phyloP scores from a whole-genome alignment of 2,113 vertebrate species.

The Tupaia tana region DNA sequence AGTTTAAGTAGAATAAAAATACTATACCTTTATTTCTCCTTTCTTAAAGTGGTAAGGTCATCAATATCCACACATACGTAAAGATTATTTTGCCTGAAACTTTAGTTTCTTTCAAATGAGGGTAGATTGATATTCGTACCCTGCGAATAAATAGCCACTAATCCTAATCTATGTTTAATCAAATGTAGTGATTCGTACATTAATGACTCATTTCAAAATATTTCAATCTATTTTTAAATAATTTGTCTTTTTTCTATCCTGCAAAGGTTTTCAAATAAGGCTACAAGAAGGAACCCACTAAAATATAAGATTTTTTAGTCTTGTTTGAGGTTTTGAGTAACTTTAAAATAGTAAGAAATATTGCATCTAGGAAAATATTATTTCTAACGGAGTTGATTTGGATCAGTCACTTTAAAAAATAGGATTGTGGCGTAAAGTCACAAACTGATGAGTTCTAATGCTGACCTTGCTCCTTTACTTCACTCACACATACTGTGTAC shows the following conservation, averaged over 20 bases:
- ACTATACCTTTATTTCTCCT: background rate
- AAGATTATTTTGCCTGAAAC: slow-evolving; percentile 24
- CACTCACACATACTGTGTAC: background rate
- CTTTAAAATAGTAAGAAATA: slow-evolving; percentile 47
- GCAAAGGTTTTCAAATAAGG: background rate
- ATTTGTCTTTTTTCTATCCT: background rate
- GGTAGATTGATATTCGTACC: background rate
- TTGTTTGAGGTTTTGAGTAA: slow-evolving; percentile 33
- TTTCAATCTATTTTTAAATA: slow-evolving; percentile 38
- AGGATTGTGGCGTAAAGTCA: background rate
- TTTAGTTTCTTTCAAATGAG: slow-evolving; percentile 42
- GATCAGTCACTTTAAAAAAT: slow-evolving; percentile 23
- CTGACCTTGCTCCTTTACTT: background rate
- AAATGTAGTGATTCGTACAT: background rate
- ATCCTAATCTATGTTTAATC: slow-evolving; percentile 51
- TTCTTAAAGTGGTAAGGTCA: background rate
- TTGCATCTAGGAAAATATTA: background rate
- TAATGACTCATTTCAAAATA: slow-evolving; percentile 32
- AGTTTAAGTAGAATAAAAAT: background rate
- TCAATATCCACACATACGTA: background rate
- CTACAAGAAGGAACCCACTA: background rate
- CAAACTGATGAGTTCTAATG: background rate
- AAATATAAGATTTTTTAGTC: background rate
- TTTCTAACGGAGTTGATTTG: slow-evolving; percentile 45
- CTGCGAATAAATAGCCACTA: background rate